Evolutionary conservation across 1,140 invertebrate species (phyloP), one percentile per base, ranked within the genome.

Genomic region (Zelostemma sp.): DNA sequence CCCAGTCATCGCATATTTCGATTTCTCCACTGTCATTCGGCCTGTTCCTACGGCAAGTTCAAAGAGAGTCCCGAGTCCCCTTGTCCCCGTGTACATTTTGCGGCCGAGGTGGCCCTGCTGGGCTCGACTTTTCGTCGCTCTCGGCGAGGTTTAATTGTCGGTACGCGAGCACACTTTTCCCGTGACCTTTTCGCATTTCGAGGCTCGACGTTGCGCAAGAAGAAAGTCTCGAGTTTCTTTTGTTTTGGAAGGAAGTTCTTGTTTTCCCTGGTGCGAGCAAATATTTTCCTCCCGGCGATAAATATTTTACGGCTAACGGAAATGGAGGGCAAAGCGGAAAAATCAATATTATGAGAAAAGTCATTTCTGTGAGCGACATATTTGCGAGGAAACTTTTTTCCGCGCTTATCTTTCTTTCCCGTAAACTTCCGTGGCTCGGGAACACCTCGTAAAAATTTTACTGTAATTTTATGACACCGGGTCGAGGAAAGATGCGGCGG

Each of bases 1-100:
- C 79, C 66, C 69, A 76, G 79, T 82, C 81, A 80, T 80, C 80
- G 79, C 77, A 76, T 80, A 77, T 80, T 77, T 80, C 73, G 78
- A 78, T 80, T 80, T 80, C 76, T 79, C 75, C 78, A 69, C 73
- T 70, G 73, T 79, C 78, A 77, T 78, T 73, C 76, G 64, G 43
- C 61, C 69, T 69, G 74, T 60, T 75, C 49, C 69, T 59, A 72
- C 66, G 69, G 59, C 51, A 46, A 75, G 72, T 77, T 78, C 76
- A 79, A 79, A 80, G 76, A 71, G 60, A 47, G 41, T 11, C 45
- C 25, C 17, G 21, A n/a, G 21, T 33, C 28, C 8, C 58, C 55
- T 51, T 62, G 48, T 58, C 46, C 58, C 61, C 61, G 53, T 57
- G 11, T 12, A 40, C 11, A 12, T 28, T 28, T 28, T 28, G 25